Evolutionary conservation across 2,888 invertebrate species (phyloP).

Genomic region (Drosophila paracracens): DNA sequence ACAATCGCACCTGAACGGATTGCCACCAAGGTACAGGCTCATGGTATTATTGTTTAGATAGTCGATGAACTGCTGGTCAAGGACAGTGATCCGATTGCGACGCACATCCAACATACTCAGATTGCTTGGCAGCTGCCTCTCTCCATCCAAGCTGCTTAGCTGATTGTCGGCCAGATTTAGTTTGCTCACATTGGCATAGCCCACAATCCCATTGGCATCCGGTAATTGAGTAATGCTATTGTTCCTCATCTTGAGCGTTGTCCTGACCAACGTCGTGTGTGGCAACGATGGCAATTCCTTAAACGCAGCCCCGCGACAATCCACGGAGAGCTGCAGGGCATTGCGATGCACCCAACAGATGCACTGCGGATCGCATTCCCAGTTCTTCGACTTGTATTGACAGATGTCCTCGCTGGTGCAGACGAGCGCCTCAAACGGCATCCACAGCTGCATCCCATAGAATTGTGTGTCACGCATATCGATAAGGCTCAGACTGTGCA

Average conservation of each 20-base stretch:
- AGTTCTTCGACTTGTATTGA: conserved; percentile 85
- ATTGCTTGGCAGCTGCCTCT: conserved; percentile 83
- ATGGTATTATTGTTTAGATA: conserved; percentile 85
- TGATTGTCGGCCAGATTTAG: conserved; percentile 86
- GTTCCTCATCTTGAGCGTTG: conserved; percentile 84
- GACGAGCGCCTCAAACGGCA: conserved; percentile 54
- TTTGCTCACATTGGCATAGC: conserved; percentile 85
- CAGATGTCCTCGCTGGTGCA: conserved; percentile 82
- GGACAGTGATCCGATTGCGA: conserved; percentile 86
- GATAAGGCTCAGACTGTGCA: conserved; percentile 86
- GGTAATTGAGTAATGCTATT: conserved; percentile 83
- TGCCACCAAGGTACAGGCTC: conserved; percentile 86
- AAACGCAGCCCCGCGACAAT: conserved; percentile 86
- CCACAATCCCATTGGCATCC: conserved; percentile 63
- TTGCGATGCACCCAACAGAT: conserved; percentile 85
- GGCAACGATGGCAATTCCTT: conserved; percentile 83
- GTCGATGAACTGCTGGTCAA: conserved; percentile 84
- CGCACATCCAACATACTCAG: conserved; percentile 86
- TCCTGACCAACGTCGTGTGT: conserved; percentile 53
- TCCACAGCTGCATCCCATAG: conserved; percentile 68
- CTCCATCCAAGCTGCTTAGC: conserved; percentile 77
- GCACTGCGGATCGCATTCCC: conserved; percentile 86
- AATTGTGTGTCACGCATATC: conserved; percentile 86
- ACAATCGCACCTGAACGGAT: conserved; percentile 89
- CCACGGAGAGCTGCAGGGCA: conserved; percentile 83